Evolutionary conservation across 2,888 invertebrate genomes (phyloP), one percentile per base, ranked within the genome.

Genomic region (Mayetiola destructor): DNA sequence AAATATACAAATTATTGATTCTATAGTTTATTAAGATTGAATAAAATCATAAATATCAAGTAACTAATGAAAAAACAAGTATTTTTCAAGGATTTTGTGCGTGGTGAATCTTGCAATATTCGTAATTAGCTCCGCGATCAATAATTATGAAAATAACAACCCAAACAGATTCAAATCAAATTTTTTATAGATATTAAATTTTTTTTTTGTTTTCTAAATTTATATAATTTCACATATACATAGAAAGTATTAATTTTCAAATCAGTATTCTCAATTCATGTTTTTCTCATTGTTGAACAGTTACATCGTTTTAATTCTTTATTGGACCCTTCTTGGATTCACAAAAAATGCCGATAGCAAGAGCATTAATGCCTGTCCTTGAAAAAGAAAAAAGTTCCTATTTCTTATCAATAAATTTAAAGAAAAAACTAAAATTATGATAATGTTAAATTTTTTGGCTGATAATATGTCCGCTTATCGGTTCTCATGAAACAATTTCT

Each of bases 331-430:
- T n/a, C 48, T 48, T 48, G 48, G 48, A 48, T n/a, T n/a, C n/a
- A n/a, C n/a, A n/a, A n/a, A n/a, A n/a, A n/a, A n/a, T n/a, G n/a
- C n/a, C n/a, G n/a, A n/a, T n/a, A n/a, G n/a, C n/a, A n/a, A n/a
- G n/a, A n/a, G n/a, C n/a, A n/a, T n/a, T n/a, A n/a, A n/a, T n/a
- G n/a, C n/a, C n/a, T n/a, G n/a, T n/a, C n/a, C n/a, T n/a, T n/a
- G n/a, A n/a, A 48, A 48, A 48, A 27, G 27, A 48, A 48, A 27
- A 48, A 27, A 48, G 48, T 48, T 48, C 48, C 48, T 48, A 48
- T 48, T 48, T 48, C 48, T 48, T 48, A 48, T 48, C 48, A 48
- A 48, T 27, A 36, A 27, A 48, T 48, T 27, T 48, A 27, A 27
- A 48, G 27, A 48, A 27, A 48, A 48, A 48, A 48, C 48, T 27